phyloP scores from a whole-genome alignment of 2,888 invertebrate species.

The Bembecia ichneumoniformis region DNA sequence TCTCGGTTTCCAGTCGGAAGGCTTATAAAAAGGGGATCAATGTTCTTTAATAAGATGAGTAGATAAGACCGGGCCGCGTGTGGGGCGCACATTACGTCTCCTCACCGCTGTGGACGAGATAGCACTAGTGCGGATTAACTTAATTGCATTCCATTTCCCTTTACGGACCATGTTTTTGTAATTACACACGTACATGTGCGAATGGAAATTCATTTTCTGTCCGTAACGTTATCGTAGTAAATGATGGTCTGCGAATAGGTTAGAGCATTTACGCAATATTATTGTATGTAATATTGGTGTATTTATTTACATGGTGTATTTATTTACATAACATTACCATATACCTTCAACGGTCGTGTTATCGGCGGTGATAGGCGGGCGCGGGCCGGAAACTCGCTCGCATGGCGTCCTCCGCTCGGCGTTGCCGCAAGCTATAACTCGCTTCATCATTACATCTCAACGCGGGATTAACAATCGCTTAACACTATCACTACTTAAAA shows the following conservation, averaged over 20 bases:
- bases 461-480: not conserved
- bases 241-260: constrained; percentile 27
- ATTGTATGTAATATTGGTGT: constrained; percentile 5
- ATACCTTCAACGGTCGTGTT: constrained; percentile 26
- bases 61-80: constrained; percentile 11
- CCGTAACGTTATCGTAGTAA: not conserved
- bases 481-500: not conserved
- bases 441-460: not conserved
- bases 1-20: constrained; percentile 53
- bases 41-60: constrained; percentile 35
- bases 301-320: too few species aligned
- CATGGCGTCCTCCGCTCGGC: constrained; percentile 20
- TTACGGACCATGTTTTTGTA: not conserved
- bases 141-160: not conserved
- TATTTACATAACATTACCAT: too few species aligned
- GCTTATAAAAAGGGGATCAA: constrained; percentile 59
- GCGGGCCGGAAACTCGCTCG: constrained; percentile 28
- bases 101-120: not conserved
- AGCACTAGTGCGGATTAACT: not conserved
- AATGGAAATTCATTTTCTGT: not conserved
- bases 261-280: constrained; percentile 15
- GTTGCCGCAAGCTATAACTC: constrained; percentile 39
- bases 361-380: constrained; percentile 57
- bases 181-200: not conserved
- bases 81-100: constrained; percentile 3